Percentiles rank a stretch among this genome's conserved stretches.
These are phyloP conservation scores for Ichneumoninae sp. DNA, from an alignment of 2,888 invertebrate genomes.

Conservation along the genomic window DNA sequence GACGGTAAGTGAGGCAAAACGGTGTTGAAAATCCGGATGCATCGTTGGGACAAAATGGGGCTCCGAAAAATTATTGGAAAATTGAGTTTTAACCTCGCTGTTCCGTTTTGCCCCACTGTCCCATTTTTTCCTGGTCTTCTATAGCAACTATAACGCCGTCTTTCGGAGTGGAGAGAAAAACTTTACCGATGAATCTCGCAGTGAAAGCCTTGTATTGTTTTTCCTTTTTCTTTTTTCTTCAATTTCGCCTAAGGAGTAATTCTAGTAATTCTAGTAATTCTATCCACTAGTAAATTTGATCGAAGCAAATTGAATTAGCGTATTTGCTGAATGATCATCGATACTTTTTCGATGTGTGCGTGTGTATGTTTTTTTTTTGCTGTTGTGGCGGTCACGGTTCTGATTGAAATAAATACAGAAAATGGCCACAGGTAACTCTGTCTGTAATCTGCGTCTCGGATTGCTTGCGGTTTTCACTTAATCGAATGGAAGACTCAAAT, in stretches of 20 bases:
- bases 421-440: no score
- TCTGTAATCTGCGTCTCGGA: no score
- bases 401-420: background rate
- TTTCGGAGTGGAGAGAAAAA: background rate
- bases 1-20: no score
- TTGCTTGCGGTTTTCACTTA: background rate
- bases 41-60: no score
- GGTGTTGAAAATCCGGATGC: no score
- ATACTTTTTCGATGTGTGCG: background rate
- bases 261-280: background rate
- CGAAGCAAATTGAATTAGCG: background rate
- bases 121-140: no score
- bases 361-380: background rate
- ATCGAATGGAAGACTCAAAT: no score
- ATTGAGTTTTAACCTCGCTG: no score
- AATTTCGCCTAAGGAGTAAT: background rate
- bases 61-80: no score
- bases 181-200: background rate
- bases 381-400: background rate
- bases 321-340: background rate
- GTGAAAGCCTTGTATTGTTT: background rate
- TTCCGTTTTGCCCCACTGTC: no score
- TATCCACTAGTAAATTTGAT: background rate
- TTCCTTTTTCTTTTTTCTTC: background rate
- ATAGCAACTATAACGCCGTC: slow-evolving; percentile 20